Percentiles rank a stretch among this genome's conserved stretches.
Evolutionary conservation across 2,113 vertebrate genomes (phyloP).

Genomic region (Scopus umbretta): DNA sequence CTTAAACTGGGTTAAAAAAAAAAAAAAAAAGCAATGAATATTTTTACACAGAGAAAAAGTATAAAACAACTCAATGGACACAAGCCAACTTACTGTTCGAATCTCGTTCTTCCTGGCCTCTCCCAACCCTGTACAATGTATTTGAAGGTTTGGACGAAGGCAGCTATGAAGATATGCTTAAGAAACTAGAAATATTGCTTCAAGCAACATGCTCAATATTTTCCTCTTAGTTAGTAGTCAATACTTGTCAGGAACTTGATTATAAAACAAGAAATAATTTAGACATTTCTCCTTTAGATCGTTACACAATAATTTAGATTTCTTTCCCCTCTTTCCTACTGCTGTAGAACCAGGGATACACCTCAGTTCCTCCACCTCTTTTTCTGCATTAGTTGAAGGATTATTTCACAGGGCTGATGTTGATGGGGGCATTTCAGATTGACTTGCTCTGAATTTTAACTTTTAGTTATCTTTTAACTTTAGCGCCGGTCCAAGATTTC

Average conservation of each 20-base stretch:
- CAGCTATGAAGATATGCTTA: conserved; percentile 22
- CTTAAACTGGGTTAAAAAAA: conserved; percentile 45
- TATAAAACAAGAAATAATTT: conserved; percentile 49
- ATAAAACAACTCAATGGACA: conserved; percentile 8
- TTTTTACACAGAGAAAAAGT: conserved; percentile 38
- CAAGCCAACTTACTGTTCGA: not conserved
- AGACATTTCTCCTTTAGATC: conserved; percentile 31
- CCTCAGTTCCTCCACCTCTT: not conserved
- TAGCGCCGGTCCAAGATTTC: not conserved
- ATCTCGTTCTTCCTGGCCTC: not conserved
- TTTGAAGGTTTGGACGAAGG: not conserved
- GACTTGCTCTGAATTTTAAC: conserved; percentile 14
- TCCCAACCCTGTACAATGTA: not conserved
- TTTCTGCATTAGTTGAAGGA: conserved; percentile 19
- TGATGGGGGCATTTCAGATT: not conserved
- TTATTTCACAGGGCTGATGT: not conserved
- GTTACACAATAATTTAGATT: conserved; percentile 35
- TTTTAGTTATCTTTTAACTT: not conserved
- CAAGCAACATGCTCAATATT: conserved; percentile 52
- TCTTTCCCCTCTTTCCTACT: not conserved
- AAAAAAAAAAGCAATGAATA: conserved; percentile 7
- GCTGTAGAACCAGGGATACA: not conserved
- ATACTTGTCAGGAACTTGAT: conserved; percentile 2
- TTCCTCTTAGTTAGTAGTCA: conserved; percentile 40
- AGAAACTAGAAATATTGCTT: conserved; percentile 46